Evolutionary conservation across 2,797 vertebrate species (phyloP).

Genomic region (Cercopithecus diana): DNA sequence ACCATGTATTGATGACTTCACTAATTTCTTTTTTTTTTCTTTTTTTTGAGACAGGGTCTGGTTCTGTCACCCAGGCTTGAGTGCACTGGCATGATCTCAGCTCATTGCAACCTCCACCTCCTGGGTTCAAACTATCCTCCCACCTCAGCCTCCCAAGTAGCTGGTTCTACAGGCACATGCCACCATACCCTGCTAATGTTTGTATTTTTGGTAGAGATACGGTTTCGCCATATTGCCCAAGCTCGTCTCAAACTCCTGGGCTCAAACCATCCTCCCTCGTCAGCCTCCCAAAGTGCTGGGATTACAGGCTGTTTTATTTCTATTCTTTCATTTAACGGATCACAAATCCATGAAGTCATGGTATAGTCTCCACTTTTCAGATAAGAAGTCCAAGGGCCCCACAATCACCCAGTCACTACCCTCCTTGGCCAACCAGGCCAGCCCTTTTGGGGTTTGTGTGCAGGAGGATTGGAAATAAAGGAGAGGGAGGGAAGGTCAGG

Average conservation of each 20-base stretch:
- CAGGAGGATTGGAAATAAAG: background rate
- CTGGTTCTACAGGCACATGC: background rate
- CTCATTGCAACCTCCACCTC: background rate
- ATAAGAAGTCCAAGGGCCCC: background rate
- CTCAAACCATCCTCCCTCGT: background rate
- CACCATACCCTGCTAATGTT: background rate
- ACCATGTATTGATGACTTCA: background rate
- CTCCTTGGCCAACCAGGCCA: background rate
- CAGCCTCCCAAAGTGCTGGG: background rate
- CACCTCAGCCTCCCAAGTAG: background rate
- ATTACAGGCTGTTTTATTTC: background rate
- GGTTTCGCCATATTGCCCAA: background rate
- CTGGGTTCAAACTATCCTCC: background rate
- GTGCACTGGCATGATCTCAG: background rate
- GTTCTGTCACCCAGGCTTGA: background rate
- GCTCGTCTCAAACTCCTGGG: background rate
- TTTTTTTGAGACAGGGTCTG: background rate
- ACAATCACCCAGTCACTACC: background rate
- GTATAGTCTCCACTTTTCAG: background rate
- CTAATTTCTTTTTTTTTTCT: background rate
- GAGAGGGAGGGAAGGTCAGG: background rate
- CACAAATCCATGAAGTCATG: background rate
- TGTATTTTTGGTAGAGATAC: background rate
- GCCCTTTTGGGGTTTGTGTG: background rate
- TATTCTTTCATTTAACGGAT: background rate